Evolutionary conservation across 2,888 invertebrate species (phyloP), one percentile per base, ranked within the genome.

Genomic region (Ptilodon capucinus): DNA sequence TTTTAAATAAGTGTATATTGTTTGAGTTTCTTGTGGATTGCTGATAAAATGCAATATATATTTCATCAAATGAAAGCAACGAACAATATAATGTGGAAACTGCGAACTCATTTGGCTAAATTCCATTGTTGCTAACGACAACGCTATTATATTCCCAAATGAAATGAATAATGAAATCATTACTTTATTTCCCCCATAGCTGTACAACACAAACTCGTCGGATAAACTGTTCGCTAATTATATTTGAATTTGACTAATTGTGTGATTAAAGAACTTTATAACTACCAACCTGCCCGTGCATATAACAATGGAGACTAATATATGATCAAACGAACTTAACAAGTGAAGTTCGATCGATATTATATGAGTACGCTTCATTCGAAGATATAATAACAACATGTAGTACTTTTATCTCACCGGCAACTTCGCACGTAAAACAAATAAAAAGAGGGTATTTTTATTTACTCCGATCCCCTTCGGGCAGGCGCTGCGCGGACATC

Each of bases 141-240:
- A 68, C 62, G 64, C 69, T 63, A 76, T 75, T 75, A 74, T 68
- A 61, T 60, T 59, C 51, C 68, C 59, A 69, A 76, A 76, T 73
- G 74, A 64, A 67, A 72, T 68, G 73, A 66, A 71, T 74, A 68
- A 74, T 73, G 74, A 71, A 69, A 67, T 73, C 60, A 55, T 8
- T 19, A 36, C 5, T 41, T 39, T 65, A 52, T 51, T 59, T 52
- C 44, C 36, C 19, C 13, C 52, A 53, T 47, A 60, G 36, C 46
- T 38, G 16, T 58, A 23, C 38, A 44, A 46, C 40, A 38, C 34
- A 41, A 48, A 51, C 34, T 48, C 23, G 48, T 42, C 45, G 41
- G 46, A 41, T 60, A 46, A 57, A 42, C 36, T 47, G 55, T 51
- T 48, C 35, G 48, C 38, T 36, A 43, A 59, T 51, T 42, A 40